These are phyloP conservation scores for Microtus oregoni DNA, from an alignment of 2,113 vertebrate genomes.

Conservation along the genomic window DNA sequence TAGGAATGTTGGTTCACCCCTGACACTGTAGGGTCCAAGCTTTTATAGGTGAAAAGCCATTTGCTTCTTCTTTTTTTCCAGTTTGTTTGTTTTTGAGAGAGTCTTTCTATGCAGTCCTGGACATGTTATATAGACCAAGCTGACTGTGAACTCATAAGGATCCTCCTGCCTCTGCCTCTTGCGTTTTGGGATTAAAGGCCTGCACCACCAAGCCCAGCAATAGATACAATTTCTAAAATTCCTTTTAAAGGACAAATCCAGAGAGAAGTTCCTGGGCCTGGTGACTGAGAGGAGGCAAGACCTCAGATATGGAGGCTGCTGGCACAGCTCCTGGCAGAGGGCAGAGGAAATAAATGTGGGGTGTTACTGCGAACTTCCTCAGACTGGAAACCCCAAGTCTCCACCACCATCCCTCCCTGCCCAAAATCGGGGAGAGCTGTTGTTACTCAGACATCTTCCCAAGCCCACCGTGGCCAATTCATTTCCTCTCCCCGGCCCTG, in stretches of 20 bases:
- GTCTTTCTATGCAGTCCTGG: not conserved
- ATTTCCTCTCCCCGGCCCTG: not conserved
- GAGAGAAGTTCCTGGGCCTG: not conserved
- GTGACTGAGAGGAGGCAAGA: not conserved
- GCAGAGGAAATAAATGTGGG: not conserved
- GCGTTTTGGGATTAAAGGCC: not conserved
- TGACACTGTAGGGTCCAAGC: not conserved
- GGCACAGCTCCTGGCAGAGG: not conserved
- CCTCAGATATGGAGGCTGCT: not conserved
- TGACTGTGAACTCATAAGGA: not conserved
- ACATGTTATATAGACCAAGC: not conserved
- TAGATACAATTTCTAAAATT: constrained; percentile 24
- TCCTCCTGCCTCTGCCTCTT: not conserved
- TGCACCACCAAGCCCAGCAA: not conserved
- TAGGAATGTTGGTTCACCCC: not conserved
- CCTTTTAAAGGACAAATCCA: not conserved
- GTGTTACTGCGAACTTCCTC: constrained; percentile 31
- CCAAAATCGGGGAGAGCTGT: not conserved
- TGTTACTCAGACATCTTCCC: constrained; percentile 46
- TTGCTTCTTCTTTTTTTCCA: not conserved
- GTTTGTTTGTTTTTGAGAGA: not conserved
- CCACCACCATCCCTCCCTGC: not conserved
- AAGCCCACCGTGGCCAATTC: constrained; percentile 33
- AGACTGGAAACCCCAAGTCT: constrained; percentile 58
- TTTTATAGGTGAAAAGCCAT: not conserved